Percentiles rank a stretch among this genome's conserved stretches.
Evolutionary conservation across 2,888 invertebrate species (phyloP).

Genomic region (Syrphus vitripennis): DNA sequence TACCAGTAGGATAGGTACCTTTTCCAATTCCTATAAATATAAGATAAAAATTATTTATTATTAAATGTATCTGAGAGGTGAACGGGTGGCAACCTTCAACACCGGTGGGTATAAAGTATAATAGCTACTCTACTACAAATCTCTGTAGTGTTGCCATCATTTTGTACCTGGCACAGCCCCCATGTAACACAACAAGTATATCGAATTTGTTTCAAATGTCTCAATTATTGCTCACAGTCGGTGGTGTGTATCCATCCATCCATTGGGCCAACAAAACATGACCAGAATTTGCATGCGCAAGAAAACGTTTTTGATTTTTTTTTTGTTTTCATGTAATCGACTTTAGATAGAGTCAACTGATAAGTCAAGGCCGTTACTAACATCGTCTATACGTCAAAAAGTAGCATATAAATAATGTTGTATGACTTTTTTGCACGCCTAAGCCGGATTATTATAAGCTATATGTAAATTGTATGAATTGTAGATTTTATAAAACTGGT

Average conservation of each 20-base stretch:
- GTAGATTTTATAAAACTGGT: not conserved
- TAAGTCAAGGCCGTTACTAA: conserved; percentile 47
- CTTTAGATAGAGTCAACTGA: conserved; percentile 24
- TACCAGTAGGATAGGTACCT: not conserved
- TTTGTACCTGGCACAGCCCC: not conserved
- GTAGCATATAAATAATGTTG: not conserved
- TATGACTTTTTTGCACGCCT: not conserved
- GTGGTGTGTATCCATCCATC: not conserved
- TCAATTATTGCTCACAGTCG: conserved; percentile 46
- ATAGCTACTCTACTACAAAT: conserved; percentile 1
- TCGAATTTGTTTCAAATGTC: conserved; percentile 55
- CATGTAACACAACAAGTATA: conserved; percentile 9
- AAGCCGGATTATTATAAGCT: not conserved
- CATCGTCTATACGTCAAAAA: not conserved
- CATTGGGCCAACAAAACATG: conserved; percentile 23
- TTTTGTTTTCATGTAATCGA: conserved; percentile 36
- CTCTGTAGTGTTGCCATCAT: not conserved
- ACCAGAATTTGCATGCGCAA: conserved; percentile 37
- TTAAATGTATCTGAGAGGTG: conserved; percentile 50
- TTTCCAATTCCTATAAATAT: conserved; percentile 34
- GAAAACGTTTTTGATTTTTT: conserved; percentile 3
- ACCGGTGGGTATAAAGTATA: not conserved
- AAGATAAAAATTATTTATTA: conserved; percentile 50
- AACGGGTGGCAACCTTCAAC: conserved; percentile 63
- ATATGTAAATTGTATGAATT: too few relatives aligned